Percentiles rank a stretch among this genome's conserved stretches.
phyloP scores from a whole-genome alignment of 2,888 invertebrate genomes.

The Drosophila neutralis region DNA sequence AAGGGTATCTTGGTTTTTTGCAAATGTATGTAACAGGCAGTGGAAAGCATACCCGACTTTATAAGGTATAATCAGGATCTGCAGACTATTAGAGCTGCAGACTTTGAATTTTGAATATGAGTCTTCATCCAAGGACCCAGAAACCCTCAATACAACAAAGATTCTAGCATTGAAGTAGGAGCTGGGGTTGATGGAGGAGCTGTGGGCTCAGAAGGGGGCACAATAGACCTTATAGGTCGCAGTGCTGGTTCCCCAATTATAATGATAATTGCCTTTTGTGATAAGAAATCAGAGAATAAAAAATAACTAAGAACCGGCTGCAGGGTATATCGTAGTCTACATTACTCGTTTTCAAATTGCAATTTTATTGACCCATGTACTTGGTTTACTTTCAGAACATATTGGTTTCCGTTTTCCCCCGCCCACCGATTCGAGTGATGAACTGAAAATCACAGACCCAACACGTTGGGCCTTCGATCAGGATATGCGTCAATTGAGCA shows the following conservation, averaged over 20 bases:
- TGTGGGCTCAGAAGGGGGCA: no score
- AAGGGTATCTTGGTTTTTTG: background rate
- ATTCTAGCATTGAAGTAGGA: no score
- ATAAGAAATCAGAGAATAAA: no score
- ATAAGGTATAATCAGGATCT: no score
- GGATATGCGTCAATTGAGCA: conserved; percentile 57
- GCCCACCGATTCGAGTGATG: conserved; percentile 8
- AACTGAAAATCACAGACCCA: conserved; percentile 1
- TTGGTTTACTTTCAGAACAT: conserved; percentile 64
- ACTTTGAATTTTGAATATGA: background rate
- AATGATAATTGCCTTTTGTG: no score
- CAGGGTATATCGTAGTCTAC: background rate
- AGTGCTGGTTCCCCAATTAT: no score
- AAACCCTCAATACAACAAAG: no score
- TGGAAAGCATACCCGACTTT: background rate
- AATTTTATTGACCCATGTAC: background rate
- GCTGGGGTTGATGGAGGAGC: no score
- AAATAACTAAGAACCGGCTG: background rate
- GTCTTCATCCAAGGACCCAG: background rate
- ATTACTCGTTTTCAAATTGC: background rate
- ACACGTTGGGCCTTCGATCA: conserved; percentile 50
- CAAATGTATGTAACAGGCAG: background rate
- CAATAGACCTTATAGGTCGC: no score
- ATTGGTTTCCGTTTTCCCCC: conserved; percentile 78
- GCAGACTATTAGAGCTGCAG: background rate